Conservation (phyloP, 2,888 invertebrate species). For the Spisula solida region DNA sequence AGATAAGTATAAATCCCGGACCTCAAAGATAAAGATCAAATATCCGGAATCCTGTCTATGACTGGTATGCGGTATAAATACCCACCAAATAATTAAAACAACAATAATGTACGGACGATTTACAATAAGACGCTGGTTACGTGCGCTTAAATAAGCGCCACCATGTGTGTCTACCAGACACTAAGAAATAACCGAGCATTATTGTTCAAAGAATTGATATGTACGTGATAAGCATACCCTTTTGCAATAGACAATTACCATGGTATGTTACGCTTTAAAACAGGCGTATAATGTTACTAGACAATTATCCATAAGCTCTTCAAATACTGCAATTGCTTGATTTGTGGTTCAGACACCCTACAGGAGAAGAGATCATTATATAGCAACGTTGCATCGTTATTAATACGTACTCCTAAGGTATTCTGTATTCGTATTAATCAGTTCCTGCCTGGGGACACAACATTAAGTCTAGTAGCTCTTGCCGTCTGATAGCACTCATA, state of each 20-base stretch:
- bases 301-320: background rate
- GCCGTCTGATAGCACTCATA: background rate
- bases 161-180: background rate
- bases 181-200: background rate
- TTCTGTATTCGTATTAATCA: background rate
- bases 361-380: background rate
- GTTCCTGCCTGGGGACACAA: background rate
- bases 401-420: background rate
- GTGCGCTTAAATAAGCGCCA: background rate
- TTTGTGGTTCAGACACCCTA: background rate
- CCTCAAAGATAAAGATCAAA: slow-evolving; percentile 9
- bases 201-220: background rate
- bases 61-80: background rate
- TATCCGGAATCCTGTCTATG: background rate
- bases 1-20: slow-evolving; percentile 13
- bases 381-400: background rate
- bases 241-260: background rate
- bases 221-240: background rate
- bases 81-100: background rate
- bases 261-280: background rate
- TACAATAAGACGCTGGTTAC: background rate
- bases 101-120: background rate
- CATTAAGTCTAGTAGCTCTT: background rate
- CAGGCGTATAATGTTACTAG: background rate
- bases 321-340: background rate